phyloP scores from a whole-genome alignment of 2,888 invertebrate genomes.

The Patella depressa region DNA sequence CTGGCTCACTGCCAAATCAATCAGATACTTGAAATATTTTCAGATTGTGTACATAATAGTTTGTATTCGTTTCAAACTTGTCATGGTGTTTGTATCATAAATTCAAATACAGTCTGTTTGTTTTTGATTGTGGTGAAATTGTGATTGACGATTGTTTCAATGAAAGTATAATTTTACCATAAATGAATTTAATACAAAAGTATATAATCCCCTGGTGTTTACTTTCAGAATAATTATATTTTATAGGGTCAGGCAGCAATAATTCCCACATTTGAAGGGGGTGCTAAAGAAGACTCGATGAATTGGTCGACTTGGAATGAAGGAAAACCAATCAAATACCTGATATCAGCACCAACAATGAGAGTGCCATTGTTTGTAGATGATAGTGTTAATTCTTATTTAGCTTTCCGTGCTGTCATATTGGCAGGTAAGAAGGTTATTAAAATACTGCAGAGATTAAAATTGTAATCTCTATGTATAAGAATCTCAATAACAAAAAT shows the following conservation, averaged over 20 bases:
- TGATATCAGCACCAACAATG: constrained; percentile 65
- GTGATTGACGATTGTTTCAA: too few species aligned
- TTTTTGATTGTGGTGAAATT: too few species aligned
- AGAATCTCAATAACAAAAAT: too few species aligned
- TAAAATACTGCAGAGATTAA: too few species aligned
- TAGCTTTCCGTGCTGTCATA: constrained; percentile 61
- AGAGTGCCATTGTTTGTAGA: constrained; percentile 54
- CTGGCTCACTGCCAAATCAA: too few species aligned
- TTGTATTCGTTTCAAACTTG: too few species aligned
- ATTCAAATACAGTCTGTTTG: too few species aligned
- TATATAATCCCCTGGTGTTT: constrained; percentile 7
- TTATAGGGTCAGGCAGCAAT: constrained; percentile 58
- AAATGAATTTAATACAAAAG: neutral
- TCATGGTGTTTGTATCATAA: too few species aligned
- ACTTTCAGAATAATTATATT: neutral
- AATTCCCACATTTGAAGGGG: constrained; percentile 47
- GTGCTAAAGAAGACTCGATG: constrained; percentile 30
- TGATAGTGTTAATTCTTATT: constrained; percentile 56
- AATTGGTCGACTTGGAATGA: constrained; percentile 49
- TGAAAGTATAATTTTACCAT: too few species aligned
- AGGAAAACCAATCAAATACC: constrained; percentile 57
- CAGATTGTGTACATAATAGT: too few species aligned
- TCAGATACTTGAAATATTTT: too few species aligned
- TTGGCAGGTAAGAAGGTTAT: constrained; percentile 48
- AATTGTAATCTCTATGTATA: too few species aligned